phyloP scores from a whole-genome alignment of 2,797 vertebrate species.

The Sebastes kiyomatsui region DNA sequence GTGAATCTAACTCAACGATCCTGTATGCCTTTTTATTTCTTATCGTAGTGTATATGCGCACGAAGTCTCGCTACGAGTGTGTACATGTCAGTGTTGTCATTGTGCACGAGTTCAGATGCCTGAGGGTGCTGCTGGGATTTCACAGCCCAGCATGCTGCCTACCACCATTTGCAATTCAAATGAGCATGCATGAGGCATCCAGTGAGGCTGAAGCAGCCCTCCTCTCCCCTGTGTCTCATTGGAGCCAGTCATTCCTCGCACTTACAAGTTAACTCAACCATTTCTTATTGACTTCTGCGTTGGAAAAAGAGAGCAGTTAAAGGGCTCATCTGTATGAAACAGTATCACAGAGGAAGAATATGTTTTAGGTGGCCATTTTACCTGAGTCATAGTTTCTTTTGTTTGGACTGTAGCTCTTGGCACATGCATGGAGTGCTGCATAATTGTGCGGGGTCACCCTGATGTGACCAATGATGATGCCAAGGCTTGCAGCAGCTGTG shows the following conservation, averaged over 20 bases:
- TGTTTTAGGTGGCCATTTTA: not conserved
- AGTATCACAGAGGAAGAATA: not conserved
- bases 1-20: not conserved
- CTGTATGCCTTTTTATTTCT: not conserved
- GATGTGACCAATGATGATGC: conserved; percentile 18
- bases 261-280: conserved; percentile 41
- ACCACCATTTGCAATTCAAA: conserved; percentile 79
- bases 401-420: not conserved
- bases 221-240: conserved; percentile 43
- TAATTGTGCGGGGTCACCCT: conserved; percentile 33
- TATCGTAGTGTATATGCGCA: not conserved
- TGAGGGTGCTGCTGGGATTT: conserved; percentile 59
- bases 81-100: conserved; percentile 35
- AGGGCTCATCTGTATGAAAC: not conserved
- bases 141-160: conserved; percentile 59
- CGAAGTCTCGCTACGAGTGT: conserved; percentile 13
- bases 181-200: conserved; percentile 56
- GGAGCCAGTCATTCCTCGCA: conserved; percentile 37
- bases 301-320: not conserved
- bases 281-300: conserved; percentile 23
- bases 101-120: conserved; percentile 44
- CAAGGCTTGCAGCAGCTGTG: conserved; percentile 20
- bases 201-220: conserved; percentile 29
- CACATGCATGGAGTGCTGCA: not conserved
- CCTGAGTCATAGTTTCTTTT: conserved; percentile 2